Percentiles rank a stretch among this genome's conserved stretches.
These are phyloP conservation scores for Pyrrhura leucotis DNA, from an alignment of 2,797 vertebrate species.

Conservation along the genomic window DNA sequence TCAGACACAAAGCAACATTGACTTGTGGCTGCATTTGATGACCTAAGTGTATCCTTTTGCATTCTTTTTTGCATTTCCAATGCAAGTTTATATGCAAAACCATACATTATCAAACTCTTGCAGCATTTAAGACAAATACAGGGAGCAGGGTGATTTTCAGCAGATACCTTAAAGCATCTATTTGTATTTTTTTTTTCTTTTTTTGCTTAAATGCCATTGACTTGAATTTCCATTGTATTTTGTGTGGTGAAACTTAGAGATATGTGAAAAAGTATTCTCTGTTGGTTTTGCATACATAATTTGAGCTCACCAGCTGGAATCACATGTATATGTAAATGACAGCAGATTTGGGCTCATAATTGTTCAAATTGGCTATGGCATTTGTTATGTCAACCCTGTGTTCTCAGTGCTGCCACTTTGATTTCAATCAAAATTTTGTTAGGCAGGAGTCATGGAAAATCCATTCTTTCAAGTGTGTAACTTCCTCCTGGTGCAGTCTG, in stretches of 20 bases:
- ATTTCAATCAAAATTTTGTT: constrained; percentile 56
- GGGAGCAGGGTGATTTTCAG: background rate
- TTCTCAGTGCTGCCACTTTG: constrained; percentile 62
- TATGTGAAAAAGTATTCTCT: constrained; percentile 28
- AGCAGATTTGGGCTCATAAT: constrained; percentile 58
- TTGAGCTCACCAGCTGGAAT: constrained; percentile 60
- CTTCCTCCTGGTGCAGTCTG: background rate
- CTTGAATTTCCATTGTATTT: constrained; percentile 31
- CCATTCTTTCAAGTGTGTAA: background rate
- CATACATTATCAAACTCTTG: background rate
- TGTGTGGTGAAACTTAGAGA: constrained; percentile 29
- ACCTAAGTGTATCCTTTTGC: background rate
- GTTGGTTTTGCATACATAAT: constrained; percentile 49
- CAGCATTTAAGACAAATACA: background rate
- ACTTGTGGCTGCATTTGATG: background rate
- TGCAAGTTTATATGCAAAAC: background rate
- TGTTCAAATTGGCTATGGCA: constrained; percentile 59
- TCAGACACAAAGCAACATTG: background rate
- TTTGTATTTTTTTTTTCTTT: background rate
- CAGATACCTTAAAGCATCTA: background rate
- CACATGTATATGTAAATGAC: constrained; percentile 43
- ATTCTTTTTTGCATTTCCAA: background rate
- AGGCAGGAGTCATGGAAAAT: constrained; percentile 41
- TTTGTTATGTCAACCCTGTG: constrained; percentile 61
- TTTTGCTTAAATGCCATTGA: background rate